Base-by-base conservation (phyloP, 2,113 vertebrate species). In the Elephantulus edwardii region DNA sequence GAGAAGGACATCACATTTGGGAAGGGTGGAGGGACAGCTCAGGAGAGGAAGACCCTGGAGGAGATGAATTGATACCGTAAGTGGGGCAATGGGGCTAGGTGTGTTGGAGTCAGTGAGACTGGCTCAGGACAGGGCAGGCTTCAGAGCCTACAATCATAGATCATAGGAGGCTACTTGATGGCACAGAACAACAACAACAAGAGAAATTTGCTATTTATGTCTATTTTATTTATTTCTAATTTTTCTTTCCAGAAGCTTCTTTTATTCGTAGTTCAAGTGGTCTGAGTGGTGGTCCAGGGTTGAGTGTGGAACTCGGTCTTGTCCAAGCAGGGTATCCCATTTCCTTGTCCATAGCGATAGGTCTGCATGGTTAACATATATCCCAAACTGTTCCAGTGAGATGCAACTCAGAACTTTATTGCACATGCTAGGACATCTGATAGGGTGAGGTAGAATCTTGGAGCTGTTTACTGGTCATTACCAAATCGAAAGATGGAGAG, bases 221-320 rank as follows among this genome's bases (percentile, higher is more conserved):
- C 44, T 62, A 38, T 26, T 85, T 93, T 86, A 38, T 56, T 86
- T 64, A 81, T 16, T 81, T 14, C 3, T 28, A 52, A 33, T 77
- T 88, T 94, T 90, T 64, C 76, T 60, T 88, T 78, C 30, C 68
- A 80, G 26, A 87, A n/a, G 2, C 22, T 81, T 42, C 38, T 70
- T 88, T 74, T 20, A 5, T 16, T 9, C 20, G 71, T 35, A 75
- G 28, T 66, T 92, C 83, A 81, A 77, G 30, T 60, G 56, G 5
- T 42, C 14, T 79, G 38, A 22, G 6, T 46, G 44, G 50, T n/a
- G 26, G 24, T 81, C 8, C 28, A 42, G 46, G 42, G 3, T 14
- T 68, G 40, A n/a, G 44, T 35, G 28, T 56, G 24, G 24, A 68
- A 35, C 40, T n/a, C 56, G 92, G 50, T 6, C 62, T 64, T 74